A percentile compares a stretch with the other conserved stretches of the same genome.
phyloP scores from a whole-genome alignment of 2,888 invertebrate species.

The Exocentrus adspersus region DNA sequence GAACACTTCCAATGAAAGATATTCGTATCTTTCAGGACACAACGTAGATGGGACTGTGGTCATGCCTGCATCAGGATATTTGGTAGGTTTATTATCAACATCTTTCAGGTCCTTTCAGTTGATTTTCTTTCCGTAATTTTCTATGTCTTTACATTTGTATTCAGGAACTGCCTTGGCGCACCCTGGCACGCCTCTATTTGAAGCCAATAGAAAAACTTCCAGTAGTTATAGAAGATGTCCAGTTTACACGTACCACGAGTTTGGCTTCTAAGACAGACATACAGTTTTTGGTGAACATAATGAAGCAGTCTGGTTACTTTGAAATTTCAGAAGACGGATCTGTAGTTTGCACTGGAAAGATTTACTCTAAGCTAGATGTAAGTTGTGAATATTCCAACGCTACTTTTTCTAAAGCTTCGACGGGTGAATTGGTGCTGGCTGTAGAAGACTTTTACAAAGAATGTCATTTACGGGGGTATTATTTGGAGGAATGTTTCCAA shows the following conservation, averaged over 20 bases:
- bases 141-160: conserved; percentile 11
- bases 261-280: conserved; percentile 42
- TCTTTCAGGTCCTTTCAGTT: no score
- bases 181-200: conserved; percentile 5
- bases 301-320: no score
- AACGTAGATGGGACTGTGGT: conserved; percentile 46
- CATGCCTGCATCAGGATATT: conserved; percentile 72
- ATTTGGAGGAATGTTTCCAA: conserved; percentile 66
- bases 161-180: conserved; percentile 27
- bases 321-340: no score
- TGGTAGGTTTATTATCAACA: conserved; percentile 50
- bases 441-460: conserved; percentile 62
- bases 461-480: conserved; percentile 66
- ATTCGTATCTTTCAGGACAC: conserved; percentile 38
- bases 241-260: conserved; percentile 56
- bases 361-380: no score
- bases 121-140: no score
- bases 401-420: no score
- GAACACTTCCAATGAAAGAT: conserved; percentile 57
- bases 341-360: no score
- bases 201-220: conserved; percentile 15
- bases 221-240: conserved; percentile 12
- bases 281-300: no score
- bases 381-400: no score
- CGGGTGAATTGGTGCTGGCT: no score